Conservation (phyloP, 1,140 invertebrate genomes). For the Calliphora vicina region DNA sequence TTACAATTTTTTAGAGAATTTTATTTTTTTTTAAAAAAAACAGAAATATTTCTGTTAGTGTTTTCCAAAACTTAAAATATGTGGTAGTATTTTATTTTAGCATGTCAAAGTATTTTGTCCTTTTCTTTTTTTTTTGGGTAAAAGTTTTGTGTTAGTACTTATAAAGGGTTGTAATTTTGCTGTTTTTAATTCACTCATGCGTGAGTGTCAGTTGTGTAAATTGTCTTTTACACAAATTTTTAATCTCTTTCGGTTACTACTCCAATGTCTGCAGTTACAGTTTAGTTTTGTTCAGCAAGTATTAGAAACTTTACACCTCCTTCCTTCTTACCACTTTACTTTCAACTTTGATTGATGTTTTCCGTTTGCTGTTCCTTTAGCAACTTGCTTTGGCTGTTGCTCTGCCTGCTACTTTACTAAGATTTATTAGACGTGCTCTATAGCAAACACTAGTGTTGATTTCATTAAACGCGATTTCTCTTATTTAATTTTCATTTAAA, state of each 20-base stretch:
- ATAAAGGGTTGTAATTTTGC: not conserved
- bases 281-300: not conserved
- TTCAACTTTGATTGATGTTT: constrained; percentile 21
- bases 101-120: not conserved
- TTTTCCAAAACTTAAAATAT: too few species aligned
- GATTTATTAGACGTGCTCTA: not conserved
- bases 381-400: not conserved
- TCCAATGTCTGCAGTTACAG: not conserved
- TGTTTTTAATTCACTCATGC: not conserved
- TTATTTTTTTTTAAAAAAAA: too few species aligned
- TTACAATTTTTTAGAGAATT: too few species aligned
- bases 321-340: not conserved
- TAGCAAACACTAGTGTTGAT: not conserved
- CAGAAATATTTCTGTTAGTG: too few species aligned
- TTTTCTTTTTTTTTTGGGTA: not conserved
- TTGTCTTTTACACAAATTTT: constrained; percentile 19
- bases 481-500: constrained; percentile 19
- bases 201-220: constrained; percentile 26
- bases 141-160: not conserved
- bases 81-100: not conserved
- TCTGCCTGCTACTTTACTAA: not conserved
- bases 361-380: not conserved
- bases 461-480: constrained; percentile 12
- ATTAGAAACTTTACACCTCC: not conserved
- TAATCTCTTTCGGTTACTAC: not conserved